Conservation (phyloP, 2,113 vertebrate species). For the Lophotis ruficrista region DNA sequence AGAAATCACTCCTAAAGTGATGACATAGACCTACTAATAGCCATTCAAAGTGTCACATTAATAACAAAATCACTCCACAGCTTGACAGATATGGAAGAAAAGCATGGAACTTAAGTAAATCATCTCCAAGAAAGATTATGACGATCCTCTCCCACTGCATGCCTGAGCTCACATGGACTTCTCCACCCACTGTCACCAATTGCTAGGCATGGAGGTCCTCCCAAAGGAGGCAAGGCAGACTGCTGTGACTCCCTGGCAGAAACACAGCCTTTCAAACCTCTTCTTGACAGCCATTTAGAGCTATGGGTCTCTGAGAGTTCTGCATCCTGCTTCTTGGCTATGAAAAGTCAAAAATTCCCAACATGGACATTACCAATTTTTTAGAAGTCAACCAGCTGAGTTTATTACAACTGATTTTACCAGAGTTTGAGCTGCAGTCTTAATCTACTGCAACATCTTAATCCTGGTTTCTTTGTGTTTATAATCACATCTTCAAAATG, state of each 20-base stretch:
- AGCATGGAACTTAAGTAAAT: background rate
- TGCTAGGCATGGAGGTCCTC: background rate
- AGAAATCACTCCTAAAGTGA: conserved; percentile 1
- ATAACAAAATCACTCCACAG: background rate
- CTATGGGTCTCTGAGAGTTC: background rate
- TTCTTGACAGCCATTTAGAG: background rate
- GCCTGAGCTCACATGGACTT: background rate
- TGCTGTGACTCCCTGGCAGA: background rate
- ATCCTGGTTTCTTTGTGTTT: background rate
- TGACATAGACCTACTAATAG: background rate
- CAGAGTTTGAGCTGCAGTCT: background rate
- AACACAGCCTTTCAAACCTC: background rate
- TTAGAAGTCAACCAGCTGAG: background rate
- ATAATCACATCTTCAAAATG: background rate
- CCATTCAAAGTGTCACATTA: background rate
- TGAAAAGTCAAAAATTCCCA: background rate
- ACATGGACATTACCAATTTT: background rate
- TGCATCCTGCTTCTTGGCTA: background rate
- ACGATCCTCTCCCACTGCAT: background rate
- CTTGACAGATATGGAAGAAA: background rate
- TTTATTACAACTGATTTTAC: background rate
- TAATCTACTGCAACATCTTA: background rate
- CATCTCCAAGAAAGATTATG: background rate
- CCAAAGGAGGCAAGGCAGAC: background rate
- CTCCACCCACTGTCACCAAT: background rate